Evolutionary conservation across 1,140 invertebrate species (phyloP), one percentile per base, ranked within the genome.

Genomic region (Trichonephila clavipes): DNA sequence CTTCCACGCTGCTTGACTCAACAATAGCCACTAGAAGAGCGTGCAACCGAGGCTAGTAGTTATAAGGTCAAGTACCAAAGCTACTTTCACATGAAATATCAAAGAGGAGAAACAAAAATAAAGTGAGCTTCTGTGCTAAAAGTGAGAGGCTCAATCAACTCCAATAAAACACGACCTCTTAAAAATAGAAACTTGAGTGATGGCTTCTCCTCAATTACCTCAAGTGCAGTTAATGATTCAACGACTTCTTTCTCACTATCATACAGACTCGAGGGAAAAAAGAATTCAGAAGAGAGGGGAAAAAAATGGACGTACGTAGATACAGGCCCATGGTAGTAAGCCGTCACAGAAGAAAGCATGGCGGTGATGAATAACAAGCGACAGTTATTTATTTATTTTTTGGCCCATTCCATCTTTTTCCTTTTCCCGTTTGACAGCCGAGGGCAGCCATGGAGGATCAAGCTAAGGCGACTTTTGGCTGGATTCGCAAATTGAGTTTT

Each of bases 181-280:
- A 72, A 90, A 90, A 90, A 90, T 90, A 90, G 89, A 90, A 90
- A 61, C 12, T 64, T 90, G 89, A 90, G 51, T 59, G 89, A 90
- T 90, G 89, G 89, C 28, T 81, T 51, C 51, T 61, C 89, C 89
- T 90, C 89, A 90, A 90, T 90, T 90, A 90, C 89, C 34, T 90
- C 72, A 90, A 90, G 89, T 90, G 72, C 69, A 90, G 89, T 64
- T 90, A 90, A 90, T 90, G 72, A 90, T 77, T 90, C 89, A 90
- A 82, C 72, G 72, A 61, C 89, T 81, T 90, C 77, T 90, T 90
- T 44, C 10, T 2, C 51, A 51, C 51, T 51, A 51, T 82, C 69
- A 7, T 59, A 21, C 51, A 51, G 44, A 59, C 21, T 85, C 51
- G 14, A 59, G 58, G 10, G 59, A 72, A 77, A 77, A 77, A 77